Evolutionary conservation across 2,888 invertebrate species (phyloP).

Genomic region (Lathronympha strigana): DNA sequence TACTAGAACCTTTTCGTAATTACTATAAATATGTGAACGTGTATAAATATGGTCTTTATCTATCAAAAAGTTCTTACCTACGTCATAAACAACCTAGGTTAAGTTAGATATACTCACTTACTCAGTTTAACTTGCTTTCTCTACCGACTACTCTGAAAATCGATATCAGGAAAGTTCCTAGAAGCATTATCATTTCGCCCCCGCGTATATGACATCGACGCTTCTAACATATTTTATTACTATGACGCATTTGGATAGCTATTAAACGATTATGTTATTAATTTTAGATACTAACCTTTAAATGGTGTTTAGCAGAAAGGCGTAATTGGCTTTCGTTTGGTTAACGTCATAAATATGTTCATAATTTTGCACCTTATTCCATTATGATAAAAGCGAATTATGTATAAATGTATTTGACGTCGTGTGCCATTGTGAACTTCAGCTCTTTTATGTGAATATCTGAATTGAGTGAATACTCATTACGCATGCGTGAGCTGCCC

Average conservation of each 20-base stretch:
- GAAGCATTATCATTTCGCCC: not conserved
- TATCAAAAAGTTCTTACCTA: not conserved
- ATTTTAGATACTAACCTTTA: slow-evolving; percentile 5
- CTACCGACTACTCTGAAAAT: not conserved
- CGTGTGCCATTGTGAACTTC: not conserved
- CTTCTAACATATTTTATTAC: not conserved
- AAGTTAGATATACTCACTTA: not conserved
- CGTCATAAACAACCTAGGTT: not conserved
- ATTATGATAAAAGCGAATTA: not conserved
- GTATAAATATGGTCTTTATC: not conserved
- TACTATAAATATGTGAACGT: too few relatives aligned
- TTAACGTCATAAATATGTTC: not conserved
- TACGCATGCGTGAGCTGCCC: slow-evolving; percentile 21
- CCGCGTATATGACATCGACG: not conserved
- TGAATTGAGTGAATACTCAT: not conserved
- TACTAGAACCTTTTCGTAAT: too few relatives aligned
- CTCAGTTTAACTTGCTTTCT: not conserved
- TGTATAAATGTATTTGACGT: not conserved
- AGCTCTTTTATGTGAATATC: not conserved
- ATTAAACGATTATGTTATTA: slow-evolving; percentile 19
- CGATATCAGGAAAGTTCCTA: not conserved
- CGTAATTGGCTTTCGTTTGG: not conserved
- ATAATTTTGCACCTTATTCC: not conserved
- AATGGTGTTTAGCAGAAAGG: not conserved
- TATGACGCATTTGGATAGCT: slow-evolving; percentile 10